Evolutionary conservation across 2,113 vertebrate genomes (phyloP).

Genomic region (Gorilla gorilla): DNA sequence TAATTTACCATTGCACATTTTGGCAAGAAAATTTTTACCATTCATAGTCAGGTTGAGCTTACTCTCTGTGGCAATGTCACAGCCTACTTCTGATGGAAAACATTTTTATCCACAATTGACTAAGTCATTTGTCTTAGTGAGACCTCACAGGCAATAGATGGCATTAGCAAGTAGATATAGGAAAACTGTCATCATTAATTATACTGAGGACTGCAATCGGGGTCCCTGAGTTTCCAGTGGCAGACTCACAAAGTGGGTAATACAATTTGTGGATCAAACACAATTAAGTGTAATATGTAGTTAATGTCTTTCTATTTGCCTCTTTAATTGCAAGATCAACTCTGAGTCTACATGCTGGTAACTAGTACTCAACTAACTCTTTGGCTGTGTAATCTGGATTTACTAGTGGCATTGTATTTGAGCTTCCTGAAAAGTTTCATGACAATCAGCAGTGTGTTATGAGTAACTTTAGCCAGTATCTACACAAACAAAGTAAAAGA

Average conservation of each 20-base stretch:
- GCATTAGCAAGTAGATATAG: conserved; percentile 30
- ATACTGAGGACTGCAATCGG: not conserved
- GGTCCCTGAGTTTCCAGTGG: conserved; percentile 25
- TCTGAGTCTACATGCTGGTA: not conserved
- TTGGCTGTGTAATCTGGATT: not conserved
- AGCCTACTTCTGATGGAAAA: conserved; percentile 51
- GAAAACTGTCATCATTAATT: conserved; percentile 63
- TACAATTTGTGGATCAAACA: conserved; percentile 56
- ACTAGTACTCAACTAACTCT: not conserved
- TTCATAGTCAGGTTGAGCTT: conserved; percentile 52
- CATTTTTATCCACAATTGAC: conserved; percentile 52
- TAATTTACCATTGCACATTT: conserved; percentile 25
- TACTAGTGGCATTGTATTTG: not conserved
- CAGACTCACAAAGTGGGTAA: conserved; percentile 47
- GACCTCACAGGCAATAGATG: conserved; percentile 24
- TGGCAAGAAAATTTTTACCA: conserved; percentile 54
- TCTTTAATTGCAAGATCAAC: not conserved
- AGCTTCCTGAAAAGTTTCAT: not conserved
- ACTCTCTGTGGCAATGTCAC: not conserved
- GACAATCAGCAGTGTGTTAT: not conserved
- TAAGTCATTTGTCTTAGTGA: conserved; percentile 66
- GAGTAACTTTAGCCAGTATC: not conserved
- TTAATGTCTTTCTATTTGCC: conserved; percentile 17
- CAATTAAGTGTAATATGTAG: conserved; percentile 49
- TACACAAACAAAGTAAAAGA: not conserved